phyloP scores from a whole-genome alignment of 2,113 vertebrate species.

The Peromyscus californicus region DNA sequence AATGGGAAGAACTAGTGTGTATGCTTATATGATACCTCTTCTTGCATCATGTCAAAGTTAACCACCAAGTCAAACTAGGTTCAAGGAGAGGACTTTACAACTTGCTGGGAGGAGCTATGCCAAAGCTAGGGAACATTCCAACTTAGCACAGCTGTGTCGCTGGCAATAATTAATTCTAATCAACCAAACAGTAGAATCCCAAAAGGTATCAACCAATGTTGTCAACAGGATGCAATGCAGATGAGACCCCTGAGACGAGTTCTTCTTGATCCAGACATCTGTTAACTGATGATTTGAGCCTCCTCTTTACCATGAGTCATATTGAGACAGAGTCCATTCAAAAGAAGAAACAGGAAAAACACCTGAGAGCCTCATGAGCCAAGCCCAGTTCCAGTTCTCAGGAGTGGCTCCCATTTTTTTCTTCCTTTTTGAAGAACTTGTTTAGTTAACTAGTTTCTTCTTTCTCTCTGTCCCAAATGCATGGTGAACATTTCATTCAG shows the following conservation, averaged over 20 bases:
- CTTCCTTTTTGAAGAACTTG: neutral
- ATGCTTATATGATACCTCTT: neutral
- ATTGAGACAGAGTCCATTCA: neutral
- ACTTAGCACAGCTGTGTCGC: neutral
- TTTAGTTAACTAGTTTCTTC: neutral
- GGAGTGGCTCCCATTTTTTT: neutral
- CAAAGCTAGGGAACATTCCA: neutral
- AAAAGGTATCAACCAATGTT: neutral
- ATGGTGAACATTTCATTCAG: neutral
- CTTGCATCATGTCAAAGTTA: neutral
- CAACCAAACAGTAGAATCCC: neutral
- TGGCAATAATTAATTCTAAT: neutral
- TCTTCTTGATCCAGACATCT: neutral
- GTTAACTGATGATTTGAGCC: neutral
- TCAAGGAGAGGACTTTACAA: neutral
- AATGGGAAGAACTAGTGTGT: no score
- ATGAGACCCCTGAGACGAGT: neutral
- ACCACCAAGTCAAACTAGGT: neutral
- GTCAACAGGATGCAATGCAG: neutral
- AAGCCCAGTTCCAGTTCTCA: neutral
- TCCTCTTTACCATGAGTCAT: neutral
- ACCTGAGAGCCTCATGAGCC: neutral
- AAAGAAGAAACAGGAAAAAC: neutral
- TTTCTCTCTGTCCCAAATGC: neutral
- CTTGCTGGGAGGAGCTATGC: neutral